Base-by-base conservation (phyloP, 2,888 invertebrate genomes). In the Mythimna loreyi region DNA sequence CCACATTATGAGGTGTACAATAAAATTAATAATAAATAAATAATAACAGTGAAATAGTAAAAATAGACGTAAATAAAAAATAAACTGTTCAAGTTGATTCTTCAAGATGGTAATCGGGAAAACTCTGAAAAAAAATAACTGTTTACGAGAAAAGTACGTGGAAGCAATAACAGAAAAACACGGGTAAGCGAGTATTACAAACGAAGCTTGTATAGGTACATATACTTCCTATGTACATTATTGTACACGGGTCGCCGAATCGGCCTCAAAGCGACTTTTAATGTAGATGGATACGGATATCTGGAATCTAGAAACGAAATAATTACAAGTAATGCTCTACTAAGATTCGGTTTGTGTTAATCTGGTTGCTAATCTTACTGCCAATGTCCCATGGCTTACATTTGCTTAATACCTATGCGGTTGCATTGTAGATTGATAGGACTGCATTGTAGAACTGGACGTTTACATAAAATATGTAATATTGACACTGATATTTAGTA, bases 401-500 rank as follows among this genome's bases (percentile, higher is more conserved):
- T 59, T 68, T 69, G 30, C 19, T 69, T 50, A 50, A n/a, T n/a
- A n/a, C n/a, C n/a, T 69, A 21, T 50, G 25, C 59, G 50, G 70
- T 40, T 69, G 23, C 30, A 43, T 69, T 43, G 21, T 43, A 7
- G 8, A 69, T 49, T 59, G 30, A 58, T 40, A 58, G 4, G 23
- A 19, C 25, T 58, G 40, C 30, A 43, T 25, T 68, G 40, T 57
- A 30, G 36, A 23, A 68, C 30, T 8, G 30, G 25, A 68, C 16
- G 30, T 16, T n/a, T 67, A 47, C 11, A n/a, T 67, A 57, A 47
- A 67, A 67, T 49, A 56, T 68, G 25, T 33, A n/a, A n/a, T n/a
- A n/a, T n/a, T n/a, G n/a, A 8, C 7, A 16, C 36, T 11, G n/a
- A 67, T n/a, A 4, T n/a, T 33, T 33, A 33, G 5, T 33, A 45